These are phyloP conservation scores for Thalassoma bifasciatum DNA, from an alignment of 2,113 vertebrate genomes.

Conservation along the genomic window DNA sequence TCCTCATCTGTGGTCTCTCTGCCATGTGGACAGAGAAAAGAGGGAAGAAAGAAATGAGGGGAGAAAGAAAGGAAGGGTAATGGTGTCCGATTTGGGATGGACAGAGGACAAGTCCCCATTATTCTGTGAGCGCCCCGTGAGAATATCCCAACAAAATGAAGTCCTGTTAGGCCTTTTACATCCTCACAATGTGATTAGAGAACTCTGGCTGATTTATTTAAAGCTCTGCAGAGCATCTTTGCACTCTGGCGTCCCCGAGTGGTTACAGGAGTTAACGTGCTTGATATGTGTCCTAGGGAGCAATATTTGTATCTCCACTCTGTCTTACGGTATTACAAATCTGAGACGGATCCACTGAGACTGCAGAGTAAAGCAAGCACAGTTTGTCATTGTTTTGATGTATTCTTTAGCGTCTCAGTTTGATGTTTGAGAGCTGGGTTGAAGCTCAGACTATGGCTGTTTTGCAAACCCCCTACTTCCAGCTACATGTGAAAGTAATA, in stretches of 20 bases:
- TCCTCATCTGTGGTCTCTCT: slow-evolving; percentile 65
- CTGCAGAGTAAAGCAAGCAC: too few relatives aligned
- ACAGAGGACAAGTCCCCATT: slow-evolving; percentile 72
- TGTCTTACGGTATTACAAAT: neutral
- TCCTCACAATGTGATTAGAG: slow-evolving; percentile 73
- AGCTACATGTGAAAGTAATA: too few relatives aligned
- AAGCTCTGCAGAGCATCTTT: slow-evolving; percentile 33
- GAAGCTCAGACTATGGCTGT: too few relatives aligned
- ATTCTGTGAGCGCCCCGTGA: slow-evolving; percentile 60
- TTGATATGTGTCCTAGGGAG: neutral
- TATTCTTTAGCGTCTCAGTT: too few relatives aligned
- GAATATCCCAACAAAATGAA: slow-evolving; percentile 73
- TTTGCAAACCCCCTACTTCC: too few relatives aligned
- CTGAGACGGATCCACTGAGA: too few relatives aligned
- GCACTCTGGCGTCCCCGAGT: slow-evolving; percentile 65
- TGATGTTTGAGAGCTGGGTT: too few relatives aligned
- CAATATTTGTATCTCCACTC: neutral
- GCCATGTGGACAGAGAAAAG: slow-evolving; percentile 64
- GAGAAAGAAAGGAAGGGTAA: slow-evolving; percentile 23
- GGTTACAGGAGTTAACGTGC: slow-evolving; percentile 27
- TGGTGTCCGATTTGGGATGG: slow-evolving; percentile 66
- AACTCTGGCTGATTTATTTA: slow-evolving; percentile 66
- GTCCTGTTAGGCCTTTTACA: slow-evolving; percentile 59
- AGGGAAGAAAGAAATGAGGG: neutral
- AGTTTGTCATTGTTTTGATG: too few relatives aligned